These are phyloP conservation scores for Rambutsinella grinnellia DNA, from an alignment of 2,888 invertebrate species.

Conservation along the genomic window DNA sequence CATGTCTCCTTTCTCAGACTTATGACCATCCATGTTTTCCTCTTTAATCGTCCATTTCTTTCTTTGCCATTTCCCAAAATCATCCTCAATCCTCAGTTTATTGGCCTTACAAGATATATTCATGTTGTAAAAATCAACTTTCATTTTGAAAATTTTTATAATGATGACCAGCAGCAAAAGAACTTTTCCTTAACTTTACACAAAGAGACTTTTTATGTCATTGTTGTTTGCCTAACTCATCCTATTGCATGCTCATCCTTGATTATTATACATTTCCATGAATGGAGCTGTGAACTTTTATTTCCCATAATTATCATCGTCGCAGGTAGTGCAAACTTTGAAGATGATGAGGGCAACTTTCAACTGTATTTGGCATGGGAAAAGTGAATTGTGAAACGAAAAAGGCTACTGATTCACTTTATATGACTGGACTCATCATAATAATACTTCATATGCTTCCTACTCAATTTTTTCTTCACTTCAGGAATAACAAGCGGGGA, in stretches of 20 bases:
- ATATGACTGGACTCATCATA: not conserved
- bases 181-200: not conserved
- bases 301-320: slow-evolving; percentile 44
- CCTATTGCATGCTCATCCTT: not conserved
- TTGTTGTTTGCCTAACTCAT: slow-evolving; percentile 10
- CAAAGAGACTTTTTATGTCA: slow-evolving; percentile 3
- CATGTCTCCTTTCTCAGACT: not conserved
- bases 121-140: not conserved
- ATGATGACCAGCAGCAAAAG: slow-evolving; percentile 28
- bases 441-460: not conserved
- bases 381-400: not conserved
- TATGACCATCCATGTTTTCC: not conserved
- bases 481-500: not conserved
- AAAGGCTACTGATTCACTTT: not conserved
- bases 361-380: not conserved
- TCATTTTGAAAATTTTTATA: not conserved
- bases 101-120: slow-evolving; percentile 16
- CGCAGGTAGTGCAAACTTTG: not conserved
- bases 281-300: slow-evolving; percentile 37
- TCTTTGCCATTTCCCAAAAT: not conserved
- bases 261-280: slow-evolving; percentile 21
- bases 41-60: not conserved
- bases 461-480: not conserved
- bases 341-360: not conserved
- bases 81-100: slow-evolving; percentile 19